Conservation (phyloP, 2,113 vertebrate species). For the Leptobrachium leishanense region DNA sequence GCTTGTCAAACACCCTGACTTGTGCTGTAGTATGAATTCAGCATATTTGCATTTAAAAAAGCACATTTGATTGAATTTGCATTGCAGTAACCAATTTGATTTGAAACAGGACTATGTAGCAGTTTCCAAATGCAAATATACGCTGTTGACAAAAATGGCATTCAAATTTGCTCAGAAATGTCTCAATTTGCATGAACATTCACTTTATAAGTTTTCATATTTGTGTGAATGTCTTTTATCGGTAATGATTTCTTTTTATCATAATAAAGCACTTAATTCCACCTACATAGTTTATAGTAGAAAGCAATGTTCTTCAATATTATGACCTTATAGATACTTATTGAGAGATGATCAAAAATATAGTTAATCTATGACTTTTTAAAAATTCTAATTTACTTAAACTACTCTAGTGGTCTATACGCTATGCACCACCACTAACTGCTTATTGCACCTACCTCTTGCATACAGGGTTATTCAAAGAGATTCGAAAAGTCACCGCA, state of each 20-base stretch:
- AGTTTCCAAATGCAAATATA: slow-evolving; percentile 25
- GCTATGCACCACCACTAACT: too few relatives aligned
- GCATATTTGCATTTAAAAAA: slow-evolving; percentile 29
- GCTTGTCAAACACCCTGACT: slow-evolving; percentile 9
- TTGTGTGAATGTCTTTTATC: not conserved
- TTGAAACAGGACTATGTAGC: slow-evolving; percentile 23
- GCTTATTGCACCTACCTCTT: too few relatives aligned
- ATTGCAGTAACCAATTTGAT: slow-evolving; percentile 27
- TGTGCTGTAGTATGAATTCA: slow-evolving; percentile 18
- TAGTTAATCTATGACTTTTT: not conserved
- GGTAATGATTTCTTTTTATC: not conserved
- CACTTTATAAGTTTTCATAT: not conserved
- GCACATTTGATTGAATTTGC: slow-evolving; percentile 17
- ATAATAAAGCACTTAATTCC: not conserved
- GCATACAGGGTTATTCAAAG: too few relatives aligned
- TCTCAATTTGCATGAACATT: slow-evolving; percentile 10
- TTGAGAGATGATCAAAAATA: not conserved
- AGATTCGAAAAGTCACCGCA: too few relatives aligned
- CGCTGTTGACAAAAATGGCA: slow-evolving; percentile 6
- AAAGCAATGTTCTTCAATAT: not conserved
- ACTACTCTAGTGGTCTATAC: too few relatives aligned
- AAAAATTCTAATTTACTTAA: too few relatives aligned
- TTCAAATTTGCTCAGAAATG: slow-evolving; percentile 20
- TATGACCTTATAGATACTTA: not conserved
- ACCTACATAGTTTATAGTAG: not conserved